Base-by-base conservation (phyloP, 2,797 vertebrate genomes). In the Danio kyathit region DNA sequence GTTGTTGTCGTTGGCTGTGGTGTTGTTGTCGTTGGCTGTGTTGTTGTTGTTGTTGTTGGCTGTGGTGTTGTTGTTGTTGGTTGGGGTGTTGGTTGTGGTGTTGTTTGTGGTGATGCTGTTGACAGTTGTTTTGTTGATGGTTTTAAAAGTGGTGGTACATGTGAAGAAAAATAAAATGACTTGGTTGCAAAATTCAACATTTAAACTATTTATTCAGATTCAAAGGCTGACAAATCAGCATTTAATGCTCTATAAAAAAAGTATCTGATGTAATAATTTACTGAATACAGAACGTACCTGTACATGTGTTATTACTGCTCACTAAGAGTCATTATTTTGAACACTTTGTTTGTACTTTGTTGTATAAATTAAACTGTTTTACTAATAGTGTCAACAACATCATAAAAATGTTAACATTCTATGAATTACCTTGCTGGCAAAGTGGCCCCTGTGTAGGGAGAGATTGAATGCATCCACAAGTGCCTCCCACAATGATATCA, bases 381-480 rank as follows among this genome's bases (percentile, higher is more conserved):
- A 29, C n/a, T n/a, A 21, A 7, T 19, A 0, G n/a, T 17, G 7
- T 6, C n/a, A 19, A 17, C 8, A 17, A 8, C 14, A 57, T 19
- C n/a, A 57, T 17, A 7, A 16, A 9, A 57, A 6, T 7, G 7
- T 44, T 10, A 10, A n/a, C 12, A 6, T 65, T 43, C 61, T 10
- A 48, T 14, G 8, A 5, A 14, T 44, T 12, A 81, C 80, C 71
- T 69, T 10, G 59, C 54, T 75, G 79, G 21, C 79, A 81, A 3
- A 69, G 29, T 65, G 88, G 77, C 70, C 91, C 88, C 0, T 82
- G n/a, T 7, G 86, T 59, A 86, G 93, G 92, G 54, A 90, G 17
- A 76, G 82, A 52, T 52, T 76, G 89, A 41, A 85, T 74, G 77
- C 93, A 95, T 44, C 71, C 38, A 59, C 95, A 96, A 0, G 56